These are phyloP conservation scores for Neodiprion pinetum DNA, from an alignment of 1,140 invertebrate genomes.

Conservation along the genomic window DNA sequence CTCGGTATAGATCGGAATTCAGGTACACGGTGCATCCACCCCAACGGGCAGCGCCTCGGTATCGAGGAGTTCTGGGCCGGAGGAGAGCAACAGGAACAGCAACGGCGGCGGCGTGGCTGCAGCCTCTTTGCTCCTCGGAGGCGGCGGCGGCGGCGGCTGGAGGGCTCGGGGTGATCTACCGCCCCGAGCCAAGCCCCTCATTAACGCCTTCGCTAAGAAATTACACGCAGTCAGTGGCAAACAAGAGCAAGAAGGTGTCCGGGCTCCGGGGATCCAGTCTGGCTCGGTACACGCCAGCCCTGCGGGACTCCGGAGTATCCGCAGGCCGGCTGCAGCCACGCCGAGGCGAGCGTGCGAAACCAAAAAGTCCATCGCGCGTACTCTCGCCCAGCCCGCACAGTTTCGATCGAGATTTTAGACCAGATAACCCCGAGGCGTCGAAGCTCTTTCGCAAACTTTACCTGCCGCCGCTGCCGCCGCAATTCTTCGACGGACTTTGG, in stretches of 20 bases:
- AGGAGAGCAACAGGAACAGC: background rate
- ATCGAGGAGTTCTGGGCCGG: background rate
- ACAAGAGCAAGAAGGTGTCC: conserved; percentile 61
- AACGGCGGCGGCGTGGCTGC: no score
- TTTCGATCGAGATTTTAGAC: background rate
- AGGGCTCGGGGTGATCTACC: conserved; percentile 54
- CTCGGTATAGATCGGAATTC: conserved; percentile 60
- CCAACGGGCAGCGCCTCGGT: conserved; percentile 35
- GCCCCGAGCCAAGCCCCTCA: conserved; percentile 59
- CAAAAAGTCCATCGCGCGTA: background rate
- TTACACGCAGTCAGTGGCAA: conserved; percentile 61
- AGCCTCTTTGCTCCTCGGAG: background rate
- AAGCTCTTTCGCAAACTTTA: no score
- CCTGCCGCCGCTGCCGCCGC: no score
- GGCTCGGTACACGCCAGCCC: no score
- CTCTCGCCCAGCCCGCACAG: background rate
- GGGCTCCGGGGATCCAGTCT: conserved; percentile 26
- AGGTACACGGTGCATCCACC: conserved; percentile 61
- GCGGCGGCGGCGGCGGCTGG: no score
- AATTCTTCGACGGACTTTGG: no score
- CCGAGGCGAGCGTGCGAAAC: background rate
- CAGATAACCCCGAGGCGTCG: background rate
- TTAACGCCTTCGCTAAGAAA: conserved; percentile 62
- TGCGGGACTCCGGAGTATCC: background rate
- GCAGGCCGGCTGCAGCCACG: background rate